phyloP scores from a whole-genome alignment of 2,888 invertebrate species.

The Oasisia sp. region DNA sequence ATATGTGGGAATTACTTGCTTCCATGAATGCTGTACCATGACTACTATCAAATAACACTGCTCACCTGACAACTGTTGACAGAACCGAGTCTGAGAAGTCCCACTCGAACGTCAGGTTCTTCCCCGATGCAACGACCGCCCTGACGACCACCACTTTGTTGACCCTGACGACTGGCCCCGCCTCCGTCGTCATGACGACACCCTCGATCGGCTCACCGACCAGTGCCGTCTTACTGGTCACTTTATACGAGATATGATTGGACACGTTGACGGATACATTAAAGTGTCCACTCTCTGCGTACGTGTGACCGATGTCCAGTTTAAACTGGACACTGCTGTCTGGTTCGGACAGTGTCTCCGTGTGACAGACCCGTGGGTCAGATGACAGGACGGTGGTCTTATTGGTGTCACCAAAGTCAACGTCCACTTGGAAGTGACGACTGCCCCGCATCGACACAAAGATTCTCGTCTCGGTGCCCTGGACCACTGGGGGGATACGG shows the following conservation, averaged over 20 bases:
- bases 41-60: not conserved
- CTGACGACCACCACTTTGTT: constrained; percentile 39
- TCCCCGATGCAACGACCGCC: constrained; percentile 50
- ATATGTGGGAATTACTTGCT: not conserved
- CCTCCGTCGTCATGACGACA: constrained; percentile 21
- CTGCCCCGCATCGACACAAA: constrained; percentile 44
- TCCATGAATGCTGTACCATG: not conserved
- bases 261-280: constrained; percentile 30
- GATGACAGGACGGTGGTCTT: not conserved
- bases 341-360: not conserved
- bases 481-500: constrained; percentile 38
- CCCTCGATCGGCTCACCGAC: constrained; percentile 35
- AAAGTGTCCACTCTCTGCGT: not conserved
- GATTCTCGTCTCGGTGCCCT: constrained; percentile 44
- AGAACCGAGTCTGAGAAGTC: constrained; percentile 38
- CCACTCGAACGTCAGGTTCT: constrained; percentile 54
- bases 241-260: constrained; percentile 30
- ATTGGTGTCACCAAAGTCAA: constrained; percentile 51
- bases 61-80: not conserved
- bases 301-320: not conserved
- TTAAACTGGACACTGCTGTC: not conserved
- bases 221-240: not conserved
- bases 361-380: not conserved
- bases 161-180: constrained; percentile 20
- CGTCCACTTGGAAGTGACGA: constrained; percentile 40